Conservation (phyloP, 2,797 vertebrate genomes). For the Cygnus olor region DNA sequence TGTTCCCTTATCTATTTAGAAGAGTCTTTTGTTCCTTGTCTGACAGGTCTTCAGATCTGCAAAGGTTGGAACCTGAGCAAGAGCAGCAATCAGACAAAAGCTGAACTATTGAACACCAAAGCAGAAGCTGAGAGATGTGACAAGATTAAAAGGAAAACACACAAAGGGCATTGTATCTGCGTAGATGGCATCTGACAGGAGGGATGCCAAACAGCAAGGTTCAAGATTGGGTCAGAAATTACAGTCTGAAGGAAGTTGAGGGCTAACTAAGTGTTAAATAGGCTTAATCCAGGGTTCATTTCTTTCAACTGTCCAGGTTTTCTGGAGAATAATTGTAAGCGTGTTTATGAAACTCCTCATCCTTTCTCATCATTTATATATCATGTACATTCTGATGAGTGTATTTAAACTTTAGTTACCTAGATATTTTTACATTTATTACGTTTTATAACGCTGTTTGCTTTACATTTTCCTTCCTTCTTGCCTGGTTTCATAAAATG, state of each 20-base stretch:
- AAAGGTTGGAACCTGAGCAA: neutral
- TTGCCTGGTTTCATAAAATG: neutral
- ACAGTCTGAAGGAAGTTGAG: neutral
- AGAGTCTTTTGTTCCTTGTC: slow-evolving; percentile 20
- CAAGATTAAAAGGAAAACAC: neutral
- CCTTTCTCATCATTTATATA: neutral
- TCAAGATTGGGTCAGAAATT: slow-evolving; percentile 19
- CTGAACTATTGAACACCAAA: slow-evolving; percentile 13
- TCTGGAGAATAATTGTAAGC: neutral
- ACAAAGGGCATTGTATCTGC: neutral
- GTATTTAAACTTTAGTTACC: neutral
- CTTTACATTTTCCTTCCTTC: neutral
- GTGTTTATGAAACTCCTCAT: neutral
- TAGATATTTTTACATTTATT: neutral
- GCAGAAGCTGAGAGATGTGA: neutral
- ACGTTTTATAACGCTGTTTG: neutral
- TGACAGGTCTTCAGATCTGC: slow-evolving; percentile 28
- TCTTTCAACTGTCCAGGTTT: neutral
- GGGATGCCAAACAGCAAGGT: neutral
- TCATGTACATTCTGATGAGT: neutral
- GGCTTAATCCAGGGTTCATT: neutral
- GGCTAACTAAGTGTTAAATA: neutral
- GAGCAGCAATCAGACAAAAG: neutral
- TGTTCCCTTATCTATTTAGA: slow-evolving; percentile 13
- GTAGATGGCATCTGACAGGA: neutral